Percentiles rank a stretch among this genome's conserved stretches.
These are phyloP conservation scores for Crypturellus tataupa DNA, from an alignment of 2,797 vertebrate genomes.

Conservation along the genomic window DNA sequence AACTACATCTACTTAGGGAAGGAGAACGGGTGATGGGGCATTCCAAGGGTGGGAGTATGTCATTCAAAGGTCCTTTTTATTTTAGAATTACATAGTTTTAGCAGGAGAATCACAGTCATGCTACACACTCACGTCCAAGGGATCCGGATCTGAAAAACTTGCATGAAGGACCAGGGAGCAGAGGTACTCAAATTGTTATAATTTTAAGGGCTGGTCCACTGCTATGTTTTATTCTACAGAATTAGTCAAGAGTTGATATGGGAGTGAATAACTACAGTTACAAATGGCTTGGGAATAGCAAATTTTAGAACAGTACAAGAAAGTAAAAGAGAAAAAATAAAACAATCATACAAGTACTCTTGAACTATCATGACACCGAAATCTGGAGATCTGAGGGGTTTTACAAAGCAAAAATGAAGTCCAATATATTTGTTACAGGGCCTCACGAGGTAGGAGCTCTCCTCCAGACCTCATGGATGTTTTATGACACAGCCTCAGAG, in stretches of 20 bases:
- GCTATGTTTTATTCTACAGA: not conserved
- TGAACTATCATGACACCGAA: not conserved
- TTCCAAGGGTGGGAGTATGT: not conserved
- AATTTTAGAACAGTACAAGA: not conserved
- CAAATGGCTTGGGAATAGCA: not conserved
- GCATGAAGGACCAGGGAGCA: not conserved
- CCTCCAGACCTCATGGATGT: not conserved
- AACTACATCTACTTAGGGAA: not conserved
- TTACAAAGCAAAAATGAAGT: not conserved
- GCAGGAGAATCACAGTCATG: not conserved
- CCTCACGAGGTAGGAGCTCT: not conserved
- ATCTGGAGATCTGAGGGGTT: not conserved
- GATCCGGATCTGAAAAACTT: not conserved
- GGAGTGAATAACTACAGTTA: not conserved
- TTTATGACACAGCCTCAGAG: not conserved
- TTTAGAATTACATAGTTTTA: not conserved
- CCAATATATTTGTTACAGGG: not conserved
- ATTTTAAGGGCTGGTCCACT: not conserved
- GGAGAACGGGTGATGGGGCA: not conserved
- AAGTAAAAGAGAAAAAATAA: not conserved
- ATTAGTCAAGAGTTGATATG: not conserved
- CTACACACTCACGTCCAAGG: not conserved
- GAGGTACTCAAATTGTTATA: not conserved
- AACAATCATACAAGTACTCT: not conserved
- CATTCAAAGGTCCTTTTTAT: not conserved